Conservation (phyloP, 2,113 vertebrate genomes). For the Ardeotis arabs region DNA sequence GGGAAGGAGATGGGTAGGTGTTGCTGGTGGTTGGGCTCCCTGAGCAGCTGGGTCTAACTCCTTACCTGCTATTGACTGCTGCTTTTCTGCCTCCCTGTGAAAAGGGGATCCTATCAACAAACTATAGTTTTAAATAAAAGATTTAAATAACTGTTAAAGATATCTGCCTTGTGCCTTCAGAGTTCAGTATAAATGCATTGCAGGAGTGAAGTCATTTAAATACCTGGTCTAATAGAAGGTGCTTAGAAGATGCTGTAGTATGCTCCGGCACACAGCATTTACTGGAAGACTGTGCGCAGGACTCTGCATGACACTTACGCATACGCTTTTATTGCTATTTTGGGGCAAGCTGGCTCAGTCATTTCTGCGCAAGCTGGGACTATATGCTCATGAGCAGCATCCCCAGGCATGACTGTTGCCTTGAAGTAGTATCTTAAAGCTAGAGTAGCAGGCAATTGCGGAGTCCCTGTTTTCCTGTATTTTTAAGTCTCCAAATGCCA, state of each 20-base stretch:
- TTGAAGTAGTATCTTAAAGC: neutral
- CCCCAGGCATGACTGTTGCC: neutral
- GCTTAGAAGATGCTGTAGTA: neutral
- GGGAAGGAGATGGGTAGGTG: neutral
- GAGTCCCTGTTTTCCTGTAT: neutral
- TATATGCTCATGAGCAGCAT: neutral
- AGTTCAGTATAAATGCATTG: neutral
- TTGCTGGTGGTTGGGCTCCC: neutral
- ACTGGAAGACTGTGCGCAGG: neutral
- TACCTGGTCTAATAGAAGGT: neutral
- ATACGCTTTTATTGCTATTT: conserved; percentile 53
- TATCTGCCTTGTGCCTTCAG: neutral
- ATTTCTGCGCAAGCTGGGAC: conserved; percentile 45
- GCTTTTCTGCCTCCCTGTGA: neutral
- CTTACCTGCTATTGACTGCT: neutral
- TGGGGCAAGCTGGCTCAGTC: conserved; percentile 17
- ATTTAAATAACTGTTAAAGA: neutral
- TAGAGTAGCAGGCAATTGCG: neutral
- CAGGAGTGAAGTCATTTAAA: neutral
- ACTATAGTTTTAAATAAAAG: neutral
- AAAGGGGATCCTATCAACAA: neutral
- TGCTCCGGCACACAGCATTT: neutral
- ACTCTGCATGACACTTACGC: neutral
- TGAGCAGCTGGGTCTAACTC: neutral
- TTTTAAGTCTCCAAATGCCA: neutral